phyloP scores from a whole-genome alignment of 2,113 vertebrate genomes.

The Cyprinodon tularosa region DNA sequence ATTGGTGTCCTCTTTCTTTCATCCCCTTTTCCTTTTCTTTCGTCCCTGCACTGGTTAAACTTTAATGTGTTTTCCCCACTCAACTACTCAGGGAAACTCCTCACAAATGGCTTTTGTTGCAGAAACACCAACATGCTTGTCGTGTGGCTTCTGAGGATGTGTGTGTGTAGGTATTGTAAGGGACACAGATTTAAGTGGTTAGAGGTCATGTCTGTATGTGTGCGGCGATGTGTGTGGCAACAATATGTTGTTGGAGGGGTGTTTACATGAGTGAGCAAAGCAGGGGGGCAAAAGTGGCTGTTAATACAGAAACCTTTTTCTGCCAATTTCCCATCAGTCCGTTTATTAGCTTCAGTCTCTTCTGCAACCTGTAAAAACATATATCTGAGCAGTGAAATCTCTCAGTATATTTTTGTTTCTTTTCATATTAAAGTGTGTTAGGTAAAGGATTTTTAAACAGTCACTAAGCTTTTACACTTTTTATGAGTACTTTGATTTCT shows the following conservation, averaged over 20 bases:
- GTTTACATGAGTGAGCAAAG: slow-evolving; percentile 66
- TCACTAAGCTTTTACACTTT: background rate
- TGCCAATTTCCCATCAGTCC: slow-evolving; percentile 33
- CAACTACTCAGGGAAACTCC: slow-evolving; percentile 75
- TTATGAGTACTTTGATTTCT: background rate
- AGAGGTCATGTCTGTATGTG: slow-evolving; percentile 26
- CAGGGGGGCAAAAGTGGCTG: slow-evolving; percentile 72
- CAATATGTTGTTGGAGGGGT: slow-evolving; percentile 63
- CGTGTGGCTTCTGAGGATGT: slow-evolving; percentile 53
- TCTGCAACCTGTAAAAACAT: slow-evolving; percentile 28
- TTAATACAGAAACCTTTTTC: slow-evolving; percentile 61
- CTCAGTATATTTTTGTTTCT: background rate
- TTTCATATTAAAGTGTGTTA: slow-evolving; percentile 30
- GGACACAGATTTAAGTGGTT: slow-evolving; percentile 65
- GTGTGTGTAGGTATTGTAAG: slow-evolving; percentile 47
- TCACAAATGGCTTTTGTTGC: slow-evolving; percentile 80
- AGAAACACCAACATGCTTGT: slow-evolving; percentile 69
- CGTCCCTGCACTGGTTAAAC: slow-evolving; percentile 64
- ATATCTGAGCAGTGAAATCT: slow-evolving; percentile 18
- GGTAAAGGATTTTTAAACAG: slow-evolving; percentile 26
- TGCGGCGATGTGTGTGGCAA: slow-evolving; percentile 36
- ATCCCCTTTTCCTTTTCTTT: slow-evolving; percentile 40
- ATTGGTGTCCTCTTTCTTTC: slow-evolving; percentile 55
- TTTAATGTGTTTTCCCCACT: slow-evolving; percentile 78
- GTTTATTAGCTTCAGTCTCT: slow-evolving; percentile 21